Base-by-base conservation (phyloP, 2,113 vertebrate species). In the Seriola quinqueradiata region DNA sequence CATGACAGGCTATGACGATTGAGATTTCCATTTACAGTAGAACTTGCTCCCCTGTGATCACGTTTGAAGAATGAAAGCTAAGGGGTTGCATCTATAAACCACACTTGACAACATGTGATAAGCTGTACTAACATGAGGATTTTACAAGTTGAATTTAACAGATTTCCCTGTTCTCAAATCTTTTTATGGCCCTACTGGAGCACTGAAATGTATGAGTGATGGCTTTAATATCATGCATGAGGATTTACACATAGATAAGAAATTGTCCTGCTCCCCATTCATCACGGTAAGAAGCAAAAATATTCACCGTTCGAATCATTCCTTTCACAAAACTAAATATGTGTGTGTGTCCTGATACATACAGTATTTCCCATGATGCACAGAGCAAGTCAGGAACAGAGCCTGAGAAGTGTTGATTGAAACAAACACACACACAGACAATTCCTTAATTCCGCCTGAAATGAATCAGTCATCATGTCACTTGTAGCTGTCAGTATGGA, bases 391-490 rank as follows among this genome's bases (percentile, higher is more conserved):
- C 72, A 58, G 38, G 58, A 75, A 67, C 76, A 65, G 65, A 82
- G 52, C 12, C 14, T 25, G 67, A 58, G 54, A 82, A 1, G 74
- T 84, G 82, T 57, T 86, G 86, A 92, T 72, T 93, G 80, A 93
- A 34, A 61, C 54, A 52, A 19, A 54, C 63, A 28, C 52, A 28
- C 40, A 74, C 79, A 64, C 50, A 50, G 1, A 52, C 81, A 81
- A 69, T 74, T 87, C 75, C 52, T 68, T 77, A 86, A 92, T 83
- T 87, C 66, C 44, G 9, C 48, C 69, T 71, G 87, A 72, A 93
- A 70, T 90, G 42, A 92, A 91, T 93, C 92, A 86, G 77, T 94
- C 90, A 82, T 85, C 84, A 2, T 16, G 69, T 6, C 25, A 87
- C 86, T 90, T 92, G 70, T 91, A 84, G 54, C 88, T 84, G 89